Percentiles rank a stretch among this genome's conserved stretches.
phyloP scores from a whole-genome alignment of 2,888 invertebrate genomes.

The Drosophila rubida region DNA sequence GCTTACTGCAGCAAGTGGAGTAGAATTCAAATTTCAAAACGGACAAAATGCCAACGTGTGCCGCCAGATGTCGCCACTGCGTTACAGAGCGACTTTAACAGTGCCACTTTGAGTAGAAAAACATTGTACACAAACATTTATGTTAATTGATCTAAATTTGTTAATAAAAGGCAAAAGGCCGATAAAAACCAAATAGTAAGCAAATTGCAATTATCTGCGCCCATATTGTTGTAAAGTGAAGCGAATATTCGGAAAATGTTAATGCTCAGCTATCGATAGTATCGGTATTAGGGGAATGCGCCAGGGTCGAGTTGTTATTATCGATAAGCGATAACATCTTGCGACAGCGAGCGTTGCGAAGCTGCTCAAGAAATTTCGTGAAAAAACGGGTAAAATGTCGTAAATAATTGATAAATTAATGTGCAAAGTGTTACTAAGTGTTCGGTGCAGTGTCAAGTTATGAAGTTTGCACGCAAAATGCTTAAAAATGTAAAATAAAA shows the following conservation, averaged over 20 bases:
- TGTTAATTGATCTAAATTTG: not conserved
- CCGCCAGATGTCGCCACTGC: conserved; percentile 17
- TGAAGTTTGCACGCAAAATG: conserved; percentile 40
- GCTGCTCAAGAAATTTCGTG: conserved; percentile 57
- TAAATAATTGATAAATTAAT: conserved; percentile 62
- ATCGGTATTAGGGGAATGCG: conserved; percentile 9
- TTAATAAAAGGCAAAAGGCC: not conserved
- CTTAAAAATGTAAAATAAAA: conserved; percentile 58
- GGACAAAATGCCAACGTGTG: not conserved
- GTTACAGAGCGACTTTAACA: not conserved
- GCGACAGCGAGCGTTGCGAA: conserved; percentile 32
- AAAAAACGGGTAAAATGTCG: conserved; percentile 61
- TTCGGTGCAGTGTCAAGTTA: conserved; percentile 10
- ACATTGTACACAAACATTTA: no score
- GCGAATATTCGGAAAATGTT: not conserved
- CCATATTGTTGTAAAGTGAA: no score
- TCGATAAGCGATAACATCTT: conserved; percentile 28
- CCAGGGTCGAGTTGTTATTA: conserved; percentile 16
- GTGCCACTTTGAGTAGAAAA: conserved; percentile 17
- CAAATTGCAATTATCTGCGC: no score
- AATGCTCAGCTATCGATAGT: not conserved
- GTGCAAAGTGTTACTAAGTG: conserved; percentile 57
- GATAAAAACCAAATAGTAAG: no score
- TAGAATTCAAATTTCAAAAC: not conserved
- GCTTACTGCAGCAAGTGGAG: not conserved